Base-by-base conservation (phyloP, 2,113 vertebrate species). In the Cyphomyrus plagiostoma region DNA sequence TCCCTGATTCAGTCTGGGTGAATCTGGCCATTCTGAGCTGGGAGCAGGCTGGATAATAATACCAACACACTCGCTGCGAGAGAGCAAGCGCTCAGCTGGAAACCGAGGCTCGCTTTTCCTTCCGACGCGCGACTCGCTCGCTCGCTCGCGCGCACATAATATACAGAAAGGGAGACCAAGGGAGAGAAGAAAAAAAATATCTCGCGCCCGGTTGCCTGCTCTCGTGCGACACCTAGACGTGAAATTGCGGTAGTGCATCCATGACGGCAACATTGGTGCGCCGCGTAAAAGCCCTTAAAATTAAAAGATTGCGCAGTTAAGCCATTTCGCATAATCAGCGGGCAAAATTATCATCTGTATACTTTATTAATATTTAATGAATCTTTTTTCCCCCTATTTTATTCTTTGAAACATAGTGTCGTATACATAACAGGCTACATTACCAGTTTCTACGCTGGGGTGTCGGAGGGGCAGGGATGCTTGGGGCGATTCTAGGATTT, bases 21-120 rank as follows among this genome's bases (percentile, higher is more conserved):
- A 98, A 97, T 97, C 97, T 98, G 97, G 97, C 97, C 98, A 98
- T 98, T 96, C 96, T 97, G 95, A 95, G 96, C 96, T 95, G 94
- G 93, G 96, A 96, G 95, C 95, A 95, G 95, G 95, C 94, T 95
- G 96, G 95, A 96, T 96, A 96, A 95, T 96, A 96, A 96, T 80
- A 80, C 30, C 74, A 80, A 80, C 74, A 80, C 74, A 80, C 74
- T 80, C 74, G 74, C 74, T 80, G 74, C 96, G 95, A 96, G 95
- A 95, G 95, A 95, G 95, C 95, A 93, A 94, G 95, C 93, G 94
- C 95, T 95, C 95, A 95, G 94, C 95, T 96, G 96, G 96, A 97
- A 96, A 96, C 94, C 80, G 94, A 92, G 95, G 93, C 95, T 95
- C 94, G 95, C 93, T 95, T 62, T 96, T 96, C 95, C 94, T 95